A percentile compares a stretch with the other conserved stretches of the same genome.
Evolutionary conservation across 2,113 vertebrate species (phyloP).

Genomic region (Panthera leo): DNA sequence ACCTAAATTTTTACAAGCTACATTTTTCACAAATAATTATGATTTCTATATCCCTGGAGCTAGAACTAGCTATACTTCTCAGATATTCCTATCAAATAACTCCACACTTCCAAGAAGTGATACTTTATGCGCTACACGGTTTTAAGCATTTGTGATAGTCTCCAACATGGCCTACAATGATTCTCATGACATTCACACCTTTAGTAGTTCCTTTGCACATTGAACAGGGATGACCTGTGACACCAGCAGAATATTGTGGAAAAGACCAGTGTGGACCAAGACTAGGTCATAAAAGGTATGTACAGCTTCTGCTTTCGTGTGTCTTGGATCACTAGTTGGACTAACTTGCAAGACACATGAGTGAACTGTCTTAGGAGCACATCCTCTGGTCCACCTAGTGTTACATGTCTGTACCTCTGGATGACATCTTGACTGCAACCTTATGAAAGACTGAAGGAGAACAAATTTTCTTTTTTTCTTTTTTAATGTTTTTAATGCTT

Average conservation of each 20-base stretch:
- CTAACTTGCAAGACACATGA: neutral
- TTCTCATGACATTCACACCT: neutral
- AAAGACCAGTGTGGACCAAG: neutral
- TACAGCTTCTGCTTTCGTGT: neutral
- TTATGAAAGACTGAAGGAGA: neutral
- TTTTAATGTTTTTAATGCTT: too few species aligned
- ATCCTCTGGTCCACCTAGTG: neutral
- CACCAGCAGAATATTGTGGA: neutral
- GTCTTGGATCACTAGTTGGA: neutral
- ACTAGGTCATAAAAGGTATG: neutral
- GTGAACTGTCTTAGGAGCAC: neutral
- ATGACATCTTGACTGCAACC: neutral
- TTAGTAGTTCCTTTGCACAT: neutral
- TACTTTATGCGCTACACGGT: neutral
- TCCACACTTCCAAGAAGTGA: conserved; percentile 60
- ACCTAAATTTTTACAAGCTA: neutral
- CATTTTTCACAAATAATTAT: conserved; percentile 44
- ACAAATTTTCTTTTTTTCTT: neutral
- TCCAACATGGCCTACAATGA: neutral
- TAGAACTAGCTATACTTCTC: conserved; percentile 78
- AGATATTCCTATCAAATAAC: conserved; percentile 61
- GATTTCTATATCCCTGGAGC: conserved; percentile 70
- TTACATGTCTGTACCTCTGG: neutral
- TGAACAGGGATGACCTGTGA: neutral
- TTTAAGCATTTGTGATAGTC: neutral